Percentiles rank a stretch among this genome's conserved stretches.
Conservation (phyloP, 2,888 invertebrate genomes). For the Mimumesa dahlbomi region DNA sequence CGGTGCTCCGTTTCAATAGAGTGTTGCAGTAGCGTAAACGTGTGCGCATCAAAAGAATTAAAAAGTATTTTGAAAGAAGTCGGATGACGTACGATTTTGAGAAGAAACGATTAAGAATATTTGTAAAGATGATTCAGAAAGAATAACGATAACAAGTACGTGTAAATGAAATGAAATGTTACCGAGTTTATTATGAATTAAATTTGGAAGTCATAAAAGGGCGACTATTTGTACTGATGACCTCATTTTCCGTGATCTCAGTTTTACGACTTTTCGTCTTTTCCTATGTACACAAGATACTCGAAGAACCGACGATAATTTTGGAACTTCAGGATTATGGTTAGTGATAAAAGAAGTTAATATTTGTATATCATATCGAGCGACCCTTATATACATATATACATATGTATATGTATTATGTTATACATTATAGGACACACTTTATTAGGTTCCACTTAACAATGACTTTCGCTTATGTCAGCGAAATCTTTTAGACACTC, state of each 20-base stretch:
- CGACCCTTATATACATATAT: conserved; percentile 49
- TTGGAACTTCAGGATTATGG: conserved; percentile 21
- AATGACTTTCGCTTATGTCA: too few species aligned
- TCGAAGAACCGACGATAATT: conserved; percentile 34
- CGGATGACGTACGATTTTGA: too few species aligned
- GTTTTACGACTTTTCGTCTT: conserved; percentile 30
- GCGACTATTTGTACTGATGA: conserved; percentile 28
- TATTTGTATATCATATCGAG: conserved; percentile 57
- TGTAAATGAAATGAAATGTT: too few species aligned
- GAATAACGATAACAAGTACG: too few species aligned
- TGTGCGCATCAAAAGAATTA: too few species aligned
- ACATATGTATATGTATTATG: not conserved
- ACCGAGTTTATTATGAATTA: not conserved
- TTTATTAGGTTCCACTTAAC: too few species aligned
- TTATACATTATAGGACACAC: not conserved
- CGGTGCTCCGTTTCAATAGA: too few species aligned
- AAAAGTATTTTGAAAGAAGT: too few species aligned
- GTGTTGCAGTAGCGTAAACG: too few species aligned
- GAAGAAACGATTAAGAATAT: too few species aligned
- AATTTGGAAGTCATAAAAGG: conserved; percentile 12
- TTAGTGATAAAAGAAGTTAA: conserved; percentile 43
- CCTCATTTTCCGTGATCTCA: conserved; percentile 37
- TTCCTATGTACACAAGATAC: conserved; percentile 21
- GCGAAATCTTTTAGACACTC: too few species aligned
- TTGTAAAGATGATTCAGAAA: too few species aligned